Evolutionary conservation across 2,797 vertebrate species (phyloP).

Genomic region (Pseudomugil gertrudae): DNA sequence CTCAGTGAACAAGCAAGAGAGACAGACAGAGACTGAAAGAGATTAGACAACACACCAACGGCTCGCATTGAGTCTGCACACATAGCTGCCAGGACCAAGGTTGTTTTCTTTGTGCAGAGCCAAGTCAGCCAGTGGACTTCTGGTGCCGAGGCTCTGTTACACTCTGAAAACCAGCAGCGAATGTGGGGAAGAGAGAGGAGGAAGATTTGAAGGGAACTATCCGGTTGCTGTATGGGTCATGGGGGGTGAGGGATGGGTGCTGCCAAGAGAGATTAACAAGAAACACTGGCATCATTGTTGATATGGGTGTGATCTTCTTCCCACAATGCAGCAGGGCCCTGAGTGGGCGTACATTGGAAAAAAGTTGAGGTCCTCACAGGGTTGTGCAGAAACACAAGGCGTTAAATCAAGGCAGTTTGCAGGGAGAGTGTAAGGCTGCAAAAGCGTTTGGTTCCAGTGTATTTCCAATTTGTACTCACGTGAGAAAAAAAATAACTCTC

Average conservation of each 20-base stretch:
- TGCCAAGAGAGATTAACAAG: slow-evolving; percentile 78
- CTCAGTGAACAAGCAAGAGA: slow-evolving; percentile 77
- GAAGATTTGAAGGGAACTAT: slow-evolving; percentile 61
- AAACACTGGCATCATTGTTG: slow-evolving; percentile 82
- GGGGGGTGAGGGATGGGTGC: slow-evolving; percentile 63
- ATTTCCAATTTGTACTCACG: slow-evolving; percentile 68
- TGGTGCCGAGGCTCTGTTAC: slow-evolving; percentile 65
- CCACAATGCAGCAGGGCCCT: slow-evolving; percentile 77
- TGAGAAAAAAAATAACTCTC: slow-evolving; percentile 45
- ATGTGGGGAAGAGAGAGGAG: slow-evolving; percentile 54
- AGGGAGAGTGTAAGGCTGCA: slow-evolving; percentile 38
- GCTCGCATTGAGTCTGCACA: slow-evolving; percentile 64
- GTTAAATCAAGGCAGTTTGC: slow-evolving; percentile 60
- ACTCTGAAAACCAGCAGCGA: slow-evolving; percentile 53
- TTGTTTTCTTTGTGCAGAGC: slow-evolving; percentile 76
- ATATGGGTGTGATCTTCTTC: slow-evolving; percentile 76
- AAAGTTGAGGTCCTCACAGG: slow-evolving; percentile 77
- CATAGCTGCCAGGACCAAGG: slow-evolving; percentile 74
- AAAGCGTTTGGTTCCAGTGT: slow-evolving; percentile 58
- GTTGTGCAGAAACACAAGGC: slow-evolving; percentile 75
- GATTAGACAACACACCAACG: slow-evolving; percentile 75
- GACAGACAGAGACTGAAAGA: slow-evolving; percentile 75
- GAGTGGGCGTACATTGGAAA: slow-evolving; percentile 73
- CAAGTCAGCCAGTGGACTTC: slow-evolving; percentile 71
- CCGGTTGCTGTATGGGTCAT: slow-evolving; percentile 67